A percentile compares a stretch with the other conserved stretches of the same genome.
These are phyloP conservation scores for Zophobas atratus DNA, from an alignment of 1,140 invertebrate species.

Conservation along the genomic window DNA sequence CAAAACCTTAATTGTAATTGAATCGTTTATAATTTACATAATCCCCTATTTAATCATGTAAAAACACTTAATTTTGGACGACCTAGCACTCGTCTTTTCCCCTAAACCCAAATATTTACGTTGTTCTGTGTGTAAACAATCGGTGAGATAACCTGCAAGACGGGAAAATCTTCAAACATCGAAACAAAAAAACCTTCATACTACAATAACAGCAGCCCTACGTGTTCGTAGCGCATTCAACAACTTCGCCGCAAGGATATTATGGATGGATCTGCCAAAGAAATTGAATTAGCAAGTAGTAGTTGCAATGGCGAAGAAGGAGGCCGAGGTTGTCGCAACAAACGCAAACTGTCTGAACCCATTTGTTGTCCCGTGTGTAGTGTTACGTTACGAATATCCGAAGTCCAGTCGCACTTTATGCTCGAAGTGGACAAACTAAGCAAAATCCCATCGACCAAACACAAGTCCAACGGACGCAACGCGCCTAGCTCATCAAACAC, in stretches of 20 bases:
- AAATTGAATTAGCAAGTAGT: slow-evolving; percentile 38
- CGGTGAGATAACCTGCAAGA: neutral
- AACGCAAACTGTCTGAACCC: slow-evolving; percentile 72
- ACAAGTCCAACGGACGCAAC: slow-evolving; percentile 64
- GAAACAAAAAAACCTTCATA: slow-evolving; percentile 18
- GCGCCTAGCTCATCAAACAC: slow-evolving; percentile 70
- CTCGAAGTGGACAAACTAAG: slow-evolving; percentile 84
- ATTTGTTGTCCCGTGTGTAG: slow-evolving; percentile 87
- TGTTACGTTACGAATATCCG: slow-evolving; percentile 79
- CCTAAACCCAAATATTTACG: neutral
- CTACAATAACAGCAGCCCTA: neutral
- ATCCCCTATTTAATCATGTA: neutral
- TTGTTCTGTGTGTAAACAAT: neutral
- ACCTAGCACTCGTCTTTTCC: neutral
- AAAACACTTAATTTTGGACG: neutral
- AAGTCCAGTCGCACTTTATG: slow-evolving; percentile 82
- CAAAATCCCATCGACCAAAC: slow-evolving; percentile 68
- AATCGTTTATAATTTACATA: neutral
- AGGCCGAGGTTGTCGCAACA: slow-evolving; percentile 66
- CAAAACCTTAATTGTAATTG: neutral
- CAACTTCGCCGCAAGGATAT: slow-evolving; percentile 24
- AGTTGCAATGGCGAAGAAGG: slow-evolving; percentile 63
- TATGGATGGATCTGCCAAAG: slow-evolving; percentile 41
- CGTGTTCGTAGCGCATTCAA: neutral
- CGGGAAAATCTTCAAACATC: slow-evolving; percentile 32